Evolutionary conservation across 2,888 invertebrate genomes (phyloP).

Genomic region (Hyles lineata): DNA sequence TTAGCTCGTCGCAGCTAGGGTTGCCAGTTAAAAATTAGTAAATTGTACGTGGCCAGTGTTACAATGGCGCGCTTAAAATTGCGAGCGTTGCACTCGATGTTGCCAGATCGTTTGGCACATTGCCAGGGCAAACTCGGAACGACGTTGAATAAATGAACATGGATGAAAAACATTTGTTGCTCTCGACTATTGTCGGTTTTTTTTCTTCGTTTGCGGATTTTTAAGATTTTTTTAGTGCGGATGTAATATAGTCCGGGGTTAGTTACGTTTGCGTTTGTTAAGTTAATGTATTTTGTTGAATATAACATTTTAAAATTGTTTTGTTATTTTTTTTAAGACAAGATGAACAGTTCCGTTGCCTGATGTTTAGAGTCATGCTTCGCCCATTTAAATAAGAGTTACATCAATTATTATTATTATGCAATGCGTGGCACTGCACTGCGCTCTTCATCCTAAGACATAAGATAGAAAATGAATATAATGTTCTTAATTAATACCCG

Average conservation of each 20-base stretch:
- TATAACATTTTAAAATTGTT: too few species aligned
- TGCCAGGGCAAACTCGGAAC: conserved; percentile 48
- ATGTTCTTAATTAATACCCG: too few species aligned
- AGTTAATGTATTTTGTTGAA: neutral
- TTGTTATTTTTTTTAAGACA: too few species aligned
- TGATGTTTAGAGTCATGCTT: too few species aligned
- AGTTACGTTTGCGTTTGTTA: neutral
- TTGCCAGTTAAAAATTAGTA: conserved; percentile 27
- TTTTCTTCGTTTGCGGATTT: conserved; percentile 9
- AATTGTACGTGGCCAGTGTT: conserved; percentile 26
- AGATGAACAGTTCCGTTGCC: too few species aligned
- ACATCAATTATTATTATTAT: too few species aligned
- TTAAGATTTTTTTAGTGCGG: neutral
- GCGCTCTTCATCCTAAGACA: too few species aligned
- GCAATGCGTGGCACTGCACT: too few species aligned
- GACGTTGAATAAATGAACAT: conserved; percentile 62
- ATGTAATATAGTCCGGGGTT: conserved; percentile 9
- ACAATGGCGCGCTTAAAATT: conserved; percentile 42
- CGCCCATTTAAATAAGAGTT: too few species aligned
- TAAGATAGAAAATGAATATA: too few species aligned
- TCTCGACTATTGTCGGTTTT: conserved; percentile 47
- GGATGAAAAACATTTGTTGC: conserved; percentile 64
- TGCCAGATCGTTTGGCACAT: conserved; percentile 53
- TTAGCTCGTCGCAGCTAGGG: neutral
- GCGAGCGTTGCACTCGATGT: conserved; percentile 45